A percentile compares a stretch with the other conserved stretches of the same genome.
Conservation (phyloP, 2,888 invertebrate species). For the Tryphoninae sp. region DNA sequence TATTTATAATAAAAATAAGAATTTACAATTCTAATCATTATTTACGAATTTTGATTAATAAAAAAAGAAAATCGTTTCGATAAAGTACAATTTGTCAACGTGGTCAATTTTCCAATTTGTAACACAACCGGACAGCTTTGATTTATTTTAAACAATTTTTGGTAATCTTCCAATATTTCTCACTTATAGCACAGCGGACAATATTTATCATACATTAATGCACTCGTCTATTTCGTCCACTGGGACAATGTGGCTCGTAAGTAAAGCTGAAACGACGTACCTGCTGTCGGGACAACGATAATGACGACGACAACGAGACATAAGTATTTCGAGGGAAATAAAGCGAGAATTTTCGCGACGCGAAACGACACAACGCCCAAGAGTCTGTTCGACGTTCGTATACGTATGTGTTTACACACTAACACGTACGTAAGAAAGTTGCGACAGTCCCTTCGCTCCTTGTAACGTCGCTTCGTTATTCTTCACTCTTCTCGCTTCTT, state of each 20-base stretch:
- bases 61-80: too few species aligned
- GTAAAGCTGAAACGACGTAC: neutral
- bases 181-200: neutral
- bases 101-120: too few species aligned
- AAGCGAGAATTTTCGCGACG: constrained; percentile 35
- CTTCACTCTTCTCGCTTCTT: constrained; percentile 44
- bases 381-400: constrained; percentile 37
- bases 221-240: neutral
- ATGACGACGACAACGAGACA: constrained; percentile 24
- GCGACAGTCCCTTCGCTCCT: constrained; percentile 49
- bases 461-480: constrained; percentile 58
- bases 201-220: neutral
- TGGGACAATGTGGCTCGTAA: constrained; percentile 12
- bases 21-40: too few species aligned
- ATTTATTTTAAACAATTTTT: neutral
- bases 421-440: constrained; percentile 57
- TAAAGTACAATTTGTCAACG: too few species aligned
- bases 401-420: constrained; percentile 12
- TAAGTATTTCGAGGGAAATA: constrained; percentile 30
- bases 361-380: constrained; percentile 14
- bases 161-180: neutral
- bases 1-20: neutral
- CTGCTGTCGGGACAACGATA: neutral
- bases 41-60: too few species aligned
- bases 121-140: too few species aligned